Evolutionary conservation across 2,113 vertebrate species (phyloP).

Genomic region (Menura novaehollandiae): DNA sequence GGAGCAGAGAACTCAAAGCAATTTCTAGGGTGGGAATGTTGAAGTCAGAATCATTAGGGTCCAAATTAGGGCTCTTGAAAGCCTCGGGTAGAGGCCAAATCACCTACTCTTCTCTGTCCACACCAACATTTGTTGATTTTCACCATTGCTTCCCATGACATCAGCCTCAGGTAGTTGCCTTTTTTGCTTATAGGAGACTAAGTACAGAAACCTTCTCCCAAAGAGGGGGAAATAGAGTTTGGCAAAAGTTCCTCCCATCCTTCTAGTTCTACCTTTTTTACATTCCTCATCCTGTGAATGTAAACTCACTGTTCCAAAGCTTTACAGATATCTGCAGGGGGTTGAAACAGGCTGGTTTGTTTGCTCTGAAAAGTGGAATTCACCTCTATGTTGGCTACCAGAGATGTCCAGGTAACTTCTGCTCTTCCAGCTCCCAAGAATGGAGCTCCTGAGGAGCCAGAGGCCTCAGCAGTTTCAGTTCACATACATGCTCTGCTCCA

Average conservation of each 20-base stretch:
- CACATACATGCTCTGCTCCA: fast-evolving
- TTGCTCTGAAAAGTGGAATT: neutral
- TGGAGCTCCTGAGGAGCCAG: neutral
- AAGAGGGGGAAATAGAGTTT: neutral
- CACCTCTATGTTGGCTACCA: neutral
- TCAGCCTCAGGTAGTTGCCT: neutral
- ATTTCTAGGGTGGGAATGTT: neutral
- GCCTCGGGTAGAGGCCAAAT: neutral
- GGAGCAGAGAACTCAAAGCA: neutral
- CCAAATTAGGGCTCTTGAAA: neutral
- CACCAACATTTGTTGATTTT: neutral
- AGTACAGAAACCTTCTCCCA: neutral
- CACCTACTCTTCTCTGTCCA: neutral
- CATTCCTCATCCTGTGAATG: neutral
- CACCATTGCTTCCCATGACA: neutral
- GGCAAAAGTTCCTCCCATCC: neutral
- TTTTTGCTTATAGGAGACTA: neutral
- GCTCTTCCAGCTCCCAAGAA: neutral
- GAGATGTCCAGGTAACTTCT: neutral
- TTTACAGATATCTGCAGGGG: neutral
- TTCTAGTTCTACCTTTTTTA: neutral
- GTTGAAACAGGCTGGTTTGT: neutral
- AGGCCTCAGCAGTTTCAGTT: neutral
- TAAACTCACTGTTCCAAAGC: neutral
- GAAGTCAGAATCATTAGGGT: neutral